Evolutionary conservation across 2,797 vertebrate species (phyloP).

Genomic region (Epinephelus awoara): DNA sequence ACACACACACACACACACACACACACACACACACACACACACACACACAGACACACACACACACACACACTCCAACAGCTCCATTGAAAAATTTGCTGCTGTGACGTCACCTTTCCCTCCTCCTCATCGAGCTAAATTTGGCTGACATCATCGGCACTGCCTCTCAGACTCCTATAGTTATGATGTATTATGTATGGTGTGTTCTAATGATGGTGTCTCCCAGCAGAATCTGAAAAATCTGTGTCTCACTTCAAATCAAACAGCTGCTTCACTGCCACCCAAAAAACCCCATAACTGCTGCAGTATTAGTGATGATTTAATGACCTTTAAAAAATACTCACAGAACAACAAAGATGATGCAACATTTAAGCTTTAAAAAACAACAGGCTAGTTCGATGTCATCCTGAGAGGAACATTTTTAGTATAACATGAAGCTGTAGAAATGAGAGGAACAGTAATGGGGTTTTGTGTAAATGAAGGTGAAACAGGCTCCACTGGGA

Average conservation of each 20-base stretch:
- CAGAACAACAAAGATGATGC: background rate
- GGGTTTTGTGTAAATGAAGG: background rate
- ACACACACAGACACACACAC: conserved; percentile 26
- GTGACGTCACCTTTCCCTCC: conserved; percentile 11
- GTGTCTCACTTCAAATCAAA: background rate
- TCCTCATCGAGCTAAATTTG: background rate
- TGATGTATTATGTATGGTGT: conserved; percentile 17
- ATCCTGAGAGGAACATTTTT: background rate
- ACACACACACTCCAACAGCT: background rate
- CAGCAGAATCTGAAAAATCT: background rate
- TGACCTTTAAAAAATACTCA: background rate
- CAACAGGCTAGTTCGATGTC: background rate
- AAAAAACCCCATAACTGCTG: background rate
- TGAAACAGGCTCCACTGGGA: background rate
- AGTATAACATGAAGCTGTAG: too few relatives aligned
- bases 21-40: conserved; percentile 1
- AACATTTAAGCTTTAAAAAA: too few relatives aligned
- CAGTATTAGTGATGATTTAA: background rate
- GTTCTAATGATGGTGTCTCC: conserved; percentile 7
- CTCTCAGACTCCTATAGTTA: background rate
- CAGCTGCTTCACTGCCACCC: background rate
- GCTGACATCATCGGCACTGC: conserved; percentile 3
- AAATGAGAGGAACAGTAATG: too few relatives aligned
- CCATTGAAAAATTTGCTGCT: conserved; percentile 23
- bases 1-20: conserved; percentile 10